Evolutionary conservation across 1,140 invertebrate species (phyloP), one percentile per base, ranked within the genome.

Genomic region (Leptestheria dahalacensis): DNA sequence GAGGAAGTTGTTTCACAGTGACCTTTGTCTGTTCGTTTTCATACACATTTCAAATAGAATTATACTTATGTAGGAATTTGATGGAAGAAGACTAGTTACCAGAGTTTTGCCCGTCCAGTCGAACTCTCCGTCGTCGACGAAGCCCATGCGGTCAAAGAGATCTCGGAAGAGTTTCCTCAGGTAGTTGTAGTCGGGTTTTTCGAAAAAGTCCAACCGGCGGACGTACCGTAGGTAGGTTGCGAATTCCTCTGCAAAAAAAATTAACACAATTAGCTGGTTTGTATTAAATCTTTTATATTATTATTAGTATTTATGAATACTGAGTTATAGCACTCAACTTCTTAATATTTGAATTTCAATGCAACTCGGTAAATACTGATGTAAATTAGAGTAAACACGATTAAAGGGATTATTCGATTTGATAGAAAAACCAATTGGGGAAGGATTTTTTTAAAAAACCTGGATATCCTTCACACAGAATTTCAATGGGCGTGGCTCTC

Each of bases 121-220:
- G 77, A 97, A 98, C 72, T 96, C 91, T 68, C 86, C 89, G 75
- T 97, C 94, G 72, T 93, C 88, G 62, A 86, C 81, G 74, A 87
- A 97, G 62, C 88, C 88, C 75, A 88, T 87, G 68, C 86, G 83
- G 67, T 94, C 89, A 76, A 94, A 94, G 67, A 97, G 81, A 76
- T 92, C 91, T 73, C 85, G 84, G 77, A 98, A 97, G 70, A 97
- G 80, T 74, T 90, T 90, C 66, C 92, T 81, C 69, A 97, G 81
- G 79, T 97, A 96, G 75, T 97, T 94, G 77, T 99, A 99, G 75
- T 99, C 95, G 26, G 97, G 97, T 61, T 93, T 97, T 79, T 99
- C 96, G 78, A 98, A 99, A 78, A 99, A 99, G 75, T 99, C 94
- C 70, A 99, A 79, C 71, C 91, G 82, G 66, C 96, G 81, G 59